phyloP scores from a whole-genome alignment of 2,888 invertebrate genomes.

The Eristalinus sepulchralis region DNA sequence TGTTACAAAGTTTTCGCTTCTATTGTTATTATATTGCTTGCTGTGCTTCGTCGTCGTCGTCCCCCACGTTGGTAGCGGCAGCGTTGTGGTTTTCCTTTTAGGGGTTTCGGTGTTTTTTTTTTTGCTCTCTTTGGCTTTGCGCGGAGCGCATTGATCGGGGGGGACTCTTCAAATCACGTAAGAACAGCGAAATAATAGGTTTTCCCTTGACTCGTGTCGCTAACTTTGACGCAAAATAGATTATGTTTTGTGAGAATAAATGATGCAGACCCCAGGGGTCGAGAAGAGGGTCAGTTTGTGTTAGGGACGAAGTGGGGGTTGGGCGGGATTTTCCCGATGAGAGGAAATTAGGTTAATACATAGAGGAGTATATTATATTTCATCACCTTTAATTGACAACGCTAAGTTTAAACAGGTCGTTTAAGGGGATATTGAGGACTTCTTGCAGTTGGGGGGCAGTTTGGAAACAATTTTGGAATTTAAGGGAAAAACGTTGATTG shows the following conservation, averaged over 20 bases:
- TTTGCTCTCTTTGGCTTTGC: background rate
- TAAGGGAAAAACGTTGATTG: too few species aligned
- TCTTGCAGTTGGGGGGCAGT: too few species aligned
- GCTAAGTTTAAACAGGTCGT: background rate
- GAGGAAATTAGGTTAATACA: background rate
- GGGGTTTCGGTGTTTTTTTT: background rate
- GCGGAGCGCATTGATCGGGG: background rate
- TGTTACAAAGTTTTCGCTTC: constrained; percentile 31
- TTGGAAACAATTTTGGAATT: too few species aligned
- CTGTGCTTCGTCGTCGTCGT: background rate
- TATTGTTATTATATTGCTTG: constrained; percentile 19
- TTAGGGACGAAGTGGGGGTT: background rate
- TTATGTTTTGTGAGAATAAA: constrained; percentile 38
- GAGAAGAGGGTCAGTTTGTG: background rate
- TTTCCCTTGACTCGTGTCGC: constrained; percentile 36
- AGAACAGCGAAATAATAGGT: constrained; percentile 51
- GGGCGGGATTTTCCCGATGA: background rate
- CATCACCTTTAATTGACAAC: background rate
- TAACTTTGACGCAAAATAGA: constrained; percentile 47
- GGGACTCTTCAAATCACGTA: constrained; percentile 30
- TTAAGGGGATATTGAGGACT: too few species aligned
- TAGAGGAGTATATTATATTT: too few species aligned
- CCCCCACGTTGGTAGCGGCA: background rate
- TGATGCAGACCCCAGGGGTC: constrained; percentile 16
- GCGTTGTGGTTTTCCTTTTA: background rate